Evolutionary conservation across 2,797 vertebrate genomes (phyloP), one percentile per base, ranked within the genome.

Genomic region (Epinephelus coioides): DNA sequence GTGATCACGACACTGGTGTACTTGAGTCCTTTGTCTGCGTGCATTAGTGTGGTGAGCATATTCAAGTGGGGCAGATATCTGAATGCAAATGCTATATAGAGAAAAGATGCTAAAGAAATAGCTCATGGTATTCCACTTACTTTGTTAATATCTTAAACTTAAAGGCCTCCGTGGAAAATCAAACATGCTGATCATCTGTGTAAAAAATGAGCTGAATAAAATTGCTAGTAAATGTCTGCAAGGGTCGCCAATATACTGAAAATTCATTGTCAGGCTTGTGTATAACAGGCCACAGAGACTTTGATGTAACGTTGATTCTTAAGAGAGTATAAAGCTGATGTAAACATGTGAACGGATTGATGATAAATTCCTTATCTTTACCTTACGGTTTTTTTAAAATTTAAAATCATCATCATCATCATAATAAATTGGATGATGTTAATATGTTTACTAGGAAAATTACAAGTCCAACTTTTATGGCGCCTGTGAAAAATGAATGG

Each of bases 131-230:
- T 67, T 67, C 9, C 57, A 60, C 46, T 75, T 60, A 15, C 71
- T 77, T 72, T 78, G 47, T 79, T 53, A 9, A 70, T 63, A 76
- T 75, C 25, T 74, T 17, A 44, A 14, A 67, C 46, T 62, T 63
- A 18, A 43, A 64, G 21, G 38, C 55, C 43, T 69, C 19, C 4
- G 9, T 51, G 12, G n/a, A 55, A 76, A 70, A 73, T 77, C 19
- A 27, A 50, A 63, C 47, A 53, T 19, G 43, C 4, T 19, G 19
- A 47, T 44, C 14, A 38, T 44, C 14, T 23, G 17, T 56, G 30
- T 12, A 27, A 21, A 67, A 69, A 9, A 44, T 21, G 30, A 68
- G 38, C n/a, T 27, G 34, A 54, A 56, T 47, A 63, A 49, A 69
- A 62, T 2, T 12, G n/a, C n/a, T 59, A 50, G 14, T 21, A 51